Base-by-base conservation (phyloP, 2,888 invertebrate genomes). In the Torymus auratus region DNA sequence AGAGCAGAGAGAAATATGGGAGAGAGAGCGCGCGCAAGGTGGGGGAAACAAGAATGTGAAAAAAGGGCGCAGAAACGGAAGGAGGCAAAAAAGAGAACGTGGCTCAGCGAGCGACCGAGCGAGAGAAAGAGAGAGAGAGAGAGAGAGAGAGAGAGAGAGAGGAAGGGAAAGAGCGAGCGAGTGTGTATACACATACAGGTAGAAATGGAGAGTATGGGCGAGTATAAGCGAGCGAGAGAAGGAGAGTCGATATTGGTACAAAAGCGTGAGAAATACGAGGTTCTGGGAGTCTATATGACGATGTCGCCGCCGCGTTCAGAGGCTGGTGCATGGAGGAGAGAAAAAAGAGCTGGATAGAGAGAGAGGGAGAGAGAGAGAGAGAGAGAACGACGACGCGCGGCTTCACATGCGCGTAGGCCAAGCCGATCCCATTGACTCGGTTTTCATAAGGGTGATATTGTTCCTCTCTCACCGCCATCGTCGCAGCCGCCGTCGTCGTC, bases 361-460 rank as follows among this genome's bases (percentile, higher is more conserved):
- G 60, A 60, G 68, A 61, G 62, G 67, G 28, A 65, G 72, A 28
- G 75, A 56, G 62, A 50, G 50, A 55, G 50, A 55, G 58, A 10
- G 23, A 12, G 76, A 55, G 64, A 41, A 53, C 76, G 65, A 73
- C 68, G 69, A n/a, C n/a, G 52, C 28, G 76, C 7, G 69, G 60
- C 73, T 56, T 55, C 41, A 7, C 82, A 62, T 78, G n/a, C 75
- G 75, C 70, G 81, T 81, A 64, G 72, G 17, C 67, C n/a, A 12
- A 53, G 53, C 71, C 76, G 68, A 81, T 78, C 82, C 71, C 82
- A 75, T 75, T 78, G 72, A 78, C 78, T 82, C 68, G 71, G 61
- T 81, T 81, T 81, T 81, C 78, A 81, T 81, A 83, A 83, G 83
- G 83, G 81, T 81, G 76, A 83, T 81, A 83, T 83, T 83, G 83